Evolutionary conservation across 1,140 invertebrate genomes (phyloP), one percentile per base, ranked within the genome.

Genomic region (Cataglyphis hispanica): DNA sequence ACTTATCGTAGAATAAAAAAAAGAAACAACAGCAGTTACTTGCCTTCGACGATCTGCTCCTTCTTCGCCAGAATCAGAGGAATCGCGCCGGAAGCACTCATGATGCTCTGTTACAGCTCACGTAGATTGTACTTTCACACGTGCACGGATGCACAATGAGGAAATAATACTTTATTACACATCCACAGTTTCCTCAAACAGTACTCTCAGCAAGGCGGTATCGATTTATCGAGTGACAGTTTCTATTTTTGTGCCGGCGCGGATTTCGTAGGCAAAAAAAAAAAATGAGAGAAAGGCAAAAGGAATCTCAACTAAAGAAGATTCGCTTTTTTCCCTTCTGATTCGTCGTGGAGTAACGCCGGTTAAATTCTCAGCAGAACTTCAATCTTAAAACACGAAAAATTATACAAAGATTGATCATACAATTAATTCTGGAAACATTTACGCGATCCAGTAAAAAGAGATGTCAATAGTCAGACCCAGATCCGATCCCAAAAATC

Each of bases 51-150:
- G 43, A 93, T 90, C 74, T 93, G 90, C 69, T 93, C 93, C 86
- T 93, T 94, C 85, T 89, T 92, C 58, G 92, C 94, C 83, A 94
- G 86, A 37, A 95, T 90, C 80, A 95, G 88, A 16, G 93, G 94
- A 81, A 94, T 95, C 0, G 94, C 94, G 64, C 92, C 93, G 75
- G 91, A 92, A 86, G 81, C 91, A 87, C 93, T 94, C 94, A 95
- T 95, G 67, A 94, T 69, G 77, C 83, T 50, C 31, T 69, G 40
- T 50, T 64, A 3, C 19, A 69, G 25, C 46, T 67, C 19, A 66
- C 40, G 50, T 74, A 83, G 67, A 83, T 46, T 16, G 53, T 74
- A 72, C 53, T 16, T 75, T 85, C 77, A 61, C 53, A 22, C 40
- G 66, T 70, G 50, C 64, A 31, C 87, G 75, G 76, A 72, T 70